These are phyloP conservation scores for Tinamus guttatus DNA, from an alignment of 2,113 vertebrate species.

Conservation along the genomic window DNA sequence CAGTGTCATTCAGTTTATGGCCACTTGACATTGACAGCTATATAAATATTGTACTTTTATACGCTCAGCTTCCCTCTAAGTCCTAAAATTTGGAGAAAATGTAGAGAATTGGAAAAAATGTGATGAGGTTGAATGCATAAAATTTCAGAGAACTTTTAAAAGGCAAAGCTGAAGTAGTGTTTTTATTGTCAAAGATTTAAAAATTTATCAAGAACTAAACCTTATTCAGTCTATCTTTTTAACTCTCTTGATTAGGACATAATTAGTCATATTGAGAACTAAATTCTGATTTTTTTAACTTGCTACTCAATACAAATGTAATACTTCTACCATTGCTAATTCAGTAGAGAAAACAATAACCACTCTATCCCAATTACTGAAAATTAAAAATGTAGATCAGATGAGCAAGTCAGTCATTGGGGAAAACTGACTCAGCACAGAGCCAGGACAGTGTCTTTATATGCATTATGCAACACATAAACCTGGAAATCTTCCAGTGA, in stretches of 20 bases:
- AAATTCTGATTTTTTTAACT: slow-evolving; percentile 12
- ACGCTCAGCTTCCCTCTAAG: neutral
- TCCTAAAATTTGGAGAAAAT: neutral
- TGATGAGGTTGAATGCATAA: neutral
- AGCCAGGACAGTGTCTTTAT: rapidly evolving
- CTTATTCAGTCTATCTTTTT: neutral
- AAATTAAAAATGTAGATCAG: neutral
- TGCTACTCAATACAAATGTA: neutral
- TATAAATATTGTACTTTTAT: neutral
- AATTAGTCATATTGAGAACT: slow-evolving; percentile 12
- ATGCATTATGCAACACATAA: neutral
- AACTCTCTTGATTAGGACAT: neutral
- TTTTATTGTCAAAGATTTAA: neutral
- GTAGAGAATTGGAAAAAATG: neutral
- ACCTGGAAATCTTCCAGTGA: neutral
- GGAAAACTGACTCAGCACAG: neutral
- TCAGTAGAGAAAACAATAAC: neutral
- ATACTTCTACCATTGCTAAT: neutral
- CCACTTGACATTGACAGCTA: neutral
- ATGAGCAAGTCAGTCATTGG: neutral
- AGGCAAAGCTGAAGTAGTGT: neutral
- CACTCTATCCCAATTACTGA: neutral
- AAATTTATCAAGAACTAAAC: neutral
- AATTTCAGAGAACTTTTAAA: neutral
- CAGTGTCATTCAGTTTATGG: neutral